Base-by-base conservation (phyloP, 2,113 vertebrate genomes). In the Hydrochoerus hydrochaeris region DNA sequence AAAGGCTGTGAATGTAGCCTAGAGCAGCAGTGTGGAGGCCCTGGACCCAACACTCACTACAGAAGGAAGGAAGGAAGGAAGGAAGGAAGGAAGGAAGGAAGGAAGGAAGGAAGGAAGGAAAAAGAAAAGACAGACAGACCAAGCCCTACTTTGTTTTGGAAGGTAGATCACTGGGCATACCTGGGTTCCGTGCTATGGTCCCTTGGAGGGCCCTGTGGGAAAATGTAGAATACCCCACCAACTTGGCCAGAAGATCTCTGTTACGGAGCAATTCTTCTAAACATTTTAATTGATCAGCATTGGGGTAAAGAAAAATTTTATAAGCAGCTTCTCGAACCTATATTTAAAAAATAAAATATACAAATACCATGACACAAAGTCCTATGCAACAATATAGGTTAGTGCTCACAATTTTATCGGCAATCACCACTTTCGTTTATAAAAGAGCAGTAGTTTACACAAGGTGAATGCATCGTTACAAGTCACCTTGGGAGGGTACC, bases 271-370 rank as follows among this genome's bases (percentile, higher is more conserved):
- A 9, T 30, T 99, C 99, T 44, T 99, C 99, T 94, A 99, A 98
- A 58, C 99, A 99, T 3, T 93, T 97, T 98, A 99, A 24, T 62
- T 99, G 98, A 14, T 98, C 98, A 63, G 97, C 24, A 16, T 99
- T 99, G 8, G 99, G 99, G 95, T 99, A 99, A 17, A 99, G 99
- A 92, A 99, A 99, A 97, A 99, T 98, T 98, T 99, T 99, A 97
- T 99, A 99, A 86, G 99, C 99, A 35, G 99, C 99, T 98, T 99
- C 99, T 95, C 99, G 98, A 14, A 99, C 99, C 99, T 99, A 85
- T 82, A 24, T 89, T 30, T 82, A 90, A 90, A 96, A 52, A 84
- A 1, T n/a, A 28, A 86, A 78, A 78, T 38, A 63, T 28, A 38
- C 49, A 80, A 80, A 35, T 5, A 54, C 49, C 77, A 80, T 0